Evolutionary conservation across 1,140 invertebrate genomes (phyloP).

Genomic region (Drosophila elegans): DNA sequence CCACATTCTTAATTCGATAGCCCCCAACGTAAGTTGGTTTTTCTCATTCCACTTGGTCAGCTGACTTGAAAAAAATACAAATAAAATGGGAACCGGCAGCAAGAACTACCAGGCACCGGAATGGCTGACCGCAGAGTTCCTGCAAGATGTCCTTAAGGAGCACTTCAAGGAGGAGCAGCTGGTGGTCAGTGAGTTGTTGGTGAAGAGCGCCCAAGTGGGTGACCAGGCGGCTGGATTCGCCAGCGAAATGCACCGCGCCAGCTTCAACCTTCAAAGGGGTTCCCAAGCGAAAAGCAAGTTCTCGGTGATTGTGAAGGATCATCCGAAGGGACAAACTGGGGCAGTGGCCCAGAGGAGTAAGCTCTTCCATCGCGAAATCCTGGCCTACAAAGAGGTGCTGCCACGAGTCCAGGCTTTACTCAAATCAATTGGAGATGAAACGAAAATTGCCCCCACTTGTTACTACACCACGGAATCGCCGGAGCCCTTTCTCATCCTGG

Average conservation of each 20-base stretch:
- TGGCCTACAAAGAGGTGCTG: conserved; percentile 78
- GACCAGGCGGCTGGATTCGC: conserved; percentile 69
- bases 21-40: conserved; percentile 31
- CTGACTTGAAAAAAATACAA: conserved; percentile 60
- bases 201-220: conserved; percentile 63
- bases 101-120: conserved; percentile 78
- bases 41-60: conserved; percentile 55
- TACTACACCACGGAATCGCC: conserved; percentile 82
- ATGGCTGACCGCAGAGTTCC: conserved; percentile 75
- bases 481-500: conserved; percentile 76
- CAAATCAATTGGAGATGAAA: conserved; percentile 72
- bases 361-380: conserved; percentile 79
- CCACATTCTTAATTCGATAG: conserved; percentile 44
- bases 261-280: conserved; percentile 71
- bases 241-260: conserved; percentile 80
- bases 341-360: conserved; percentile 77
- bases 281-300: conserved; percentile 65
- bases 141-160: conserved; percentile 82
- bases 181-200: conserved; percentile 63
- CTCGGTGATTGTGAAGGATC: conserved; percentile 80
- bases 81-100: conserved; percentile 76
- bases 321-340: conserved; percentile 78
- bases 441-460: conserved; percentile 76
- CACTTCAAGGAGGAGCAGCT: conserved; percentile 79
- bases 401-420: conserved; percentile 70